Base-by-base conservation (phyloP, 2,113 vertebrate species). In the Plotosus lineatus region DNA sequence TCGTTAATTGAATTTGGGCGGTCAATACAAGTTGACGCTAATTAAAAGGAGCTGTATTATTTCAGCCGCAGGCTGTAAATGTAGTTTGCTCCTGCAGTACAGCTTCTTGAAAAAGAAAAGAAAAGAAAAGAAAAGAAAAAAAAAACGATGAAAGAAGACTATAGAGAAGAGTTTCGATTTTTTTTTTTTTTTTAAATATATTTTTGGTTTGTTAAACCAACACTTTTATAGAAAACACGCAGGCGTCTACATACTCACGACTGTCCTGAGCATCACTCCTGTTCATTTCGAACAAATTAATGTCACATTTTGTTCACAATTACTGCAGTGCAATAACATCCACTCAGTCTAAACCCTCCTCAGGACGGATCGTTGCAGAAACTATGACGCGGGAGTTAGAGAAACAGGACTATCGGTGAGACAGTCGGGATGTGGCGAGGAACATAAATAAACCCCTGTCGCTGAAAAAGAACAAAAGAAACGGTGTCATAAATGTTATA, bases 231-330 rank as follows among this genome's bases (percentile, higher is more conserved):
- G 11, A 31, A 60, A 50, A 48, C 4, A 28, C 36, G 10, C 63
- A 28, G 10, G 2, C 11, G 60, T 15, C 85, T 82, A 83, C 86
- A 83, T 73, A 84, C 84, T 86, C 87, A 86, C 84, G 58, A 74
- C 66, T 75, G 60, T 78, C 50, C 68, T 6, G 17, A 56, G 79
- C 75, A 80, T 82, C 71, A 9, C 75, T 58, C 46, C 36, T 53
- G n/a, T 40, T 21, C 65, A 50, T 50, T 42, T 36, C 48, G 19
- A 65, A 69, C 44, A 66, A 66, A 80, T 48, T 42, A 77, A 42
- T 83, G 53, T 51, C 82, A 80, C 81, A 78, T 58, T 65, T 82
- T 33, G 72, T 79, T 48, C 12, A 9, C 28, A n/a, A 82, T 58
- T 66, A 61, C 80, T 79, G 77, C 75, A 80, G 74, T 15, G 50